Evolutionary conservation across 2,888 invertebrate genomes (phyloP).

Genomic region (Cepaea hortensis): DNA sequence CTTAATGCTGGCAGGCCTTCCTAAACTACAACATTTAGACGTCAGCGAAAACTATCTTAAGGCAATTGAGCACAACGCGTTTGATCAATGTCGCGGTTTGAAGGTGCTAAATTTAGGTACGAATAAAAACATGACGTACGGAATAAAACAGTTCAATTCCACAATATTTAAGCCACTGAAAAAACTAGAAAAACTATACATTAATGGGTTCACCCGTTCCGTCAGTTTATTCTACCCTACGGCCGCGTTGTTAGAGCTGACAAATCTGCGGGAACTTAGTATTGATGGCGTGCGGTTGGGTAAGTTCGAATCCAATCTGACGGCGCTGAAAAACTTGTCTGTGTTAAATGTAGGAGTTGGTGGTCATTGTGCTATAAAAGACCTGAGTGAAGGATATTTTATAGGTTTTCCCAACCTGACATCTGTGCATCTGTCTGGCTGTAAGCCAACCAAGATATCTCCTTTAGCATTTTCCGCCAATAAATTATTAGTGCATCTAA

Average conservation of each 20-base stretch:
- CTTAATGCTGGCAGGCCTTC: background rate
- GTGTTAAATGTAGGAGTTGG: background rate
- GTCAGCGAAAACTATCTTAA: background rate
- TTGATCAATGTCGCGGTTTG: background rate
- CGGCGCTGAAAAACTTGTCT: background rate
- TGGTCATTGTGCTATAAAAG: background rate
- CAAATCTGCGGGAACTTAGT: conserved; percentile 6
- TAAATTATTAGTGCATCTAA: background rate
- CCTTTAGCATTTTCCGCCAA: background rate
- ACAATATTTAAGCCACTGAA: conserved; percentile 26
- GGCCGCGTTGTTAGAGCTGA: background rate
- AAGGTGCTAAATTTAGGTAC: background rate
- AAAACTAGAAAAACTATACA: background rate
- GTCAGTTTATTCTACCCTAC: background rate
- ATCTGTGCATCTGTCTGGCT: background rate
- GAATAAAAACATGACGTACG: conserved; percentile 5
- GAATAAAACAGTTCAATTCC: background rate
- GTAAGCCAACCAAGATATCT: background rate
- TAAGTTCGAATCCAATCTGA: background rate
- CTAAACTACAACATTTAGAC: background rate
- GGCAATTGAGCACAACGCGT: background rate
- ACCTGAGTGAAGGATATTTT: conserved; percentile 4
- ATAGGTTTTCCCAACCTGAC: conserved; percentile 10
- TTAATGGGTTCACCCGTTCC: background rate
- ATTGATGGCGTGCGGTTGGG: background rate